These are phyloP conservation scores for Pheosia tremula DNA, from an alignment of 2,888 invertebrate genomes.

Conservation along the genomic window DNA sequence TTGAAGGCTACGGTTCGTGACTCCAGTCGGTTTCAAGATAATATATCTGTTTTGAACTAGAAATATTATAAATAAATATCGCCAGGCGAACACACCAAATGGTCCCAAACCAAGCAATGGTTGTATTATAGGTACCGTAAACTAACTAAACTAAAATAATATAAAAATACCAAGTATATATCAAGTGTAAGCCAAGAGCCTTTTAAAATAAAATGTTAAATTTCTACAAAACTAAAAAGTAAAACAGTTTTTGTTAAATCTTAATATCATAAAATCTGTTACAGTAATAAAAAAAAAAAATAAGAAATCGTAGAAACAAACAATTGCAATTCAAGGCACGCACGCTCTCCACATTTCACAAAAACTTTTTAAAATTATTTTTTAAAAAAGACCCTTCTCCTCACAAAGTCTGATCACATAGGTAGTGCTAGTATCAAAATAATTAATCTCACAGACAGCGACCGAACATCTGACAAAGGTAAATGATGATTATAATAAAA, in stretches of 20 bases:
- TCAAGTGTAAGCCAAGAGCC: too few species aligned
- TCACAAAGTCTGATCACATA: slow-evolving; percentile 11
- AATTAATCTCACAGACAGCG: slow-evolving; percentile 44
- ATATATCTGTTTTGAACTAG: not conserved
- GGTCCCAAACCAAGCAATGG: too few species aligned
- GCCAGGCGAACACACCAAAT: too few species aligned
- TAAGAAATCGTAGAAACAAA: not conserved
- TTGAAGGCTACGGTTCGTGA: slow-evolving; percentile 3
- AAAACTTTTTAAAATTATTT: slow-evolving; percentile 28
- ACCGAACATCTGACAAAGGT: slow-evolving; percentile 27
- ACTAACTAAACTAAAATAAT: too few species aligned
- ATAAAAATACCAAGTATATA: too few species aligned
- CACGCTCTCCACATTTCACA: slow-evolving; percentile 8
- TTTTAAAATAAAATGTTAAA: too few species aligned
- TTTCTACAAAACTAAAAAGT: too few species aligned
- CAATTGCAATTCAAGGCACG: slow-evolving; percentile 3
- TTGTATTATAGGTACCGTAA: too few species aligned
- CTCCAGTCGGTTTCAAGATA: not conserved
- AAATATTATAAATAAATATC: too few species aligned
- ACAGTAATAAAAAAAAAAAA: not conserved
- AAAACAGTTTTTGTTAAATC: too few species aligned
- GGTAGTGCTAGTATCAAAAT: slow-evolving; percentile 43
- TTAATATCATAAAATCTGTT: not conserved
- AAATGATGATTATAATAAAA: slow-evolving; percentile 44
- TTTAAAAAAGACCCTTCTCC: not conserved